Conservation (phyloP, 2,113 vertebrate genomes). For the Psittacula cyanocephala region DNA sequence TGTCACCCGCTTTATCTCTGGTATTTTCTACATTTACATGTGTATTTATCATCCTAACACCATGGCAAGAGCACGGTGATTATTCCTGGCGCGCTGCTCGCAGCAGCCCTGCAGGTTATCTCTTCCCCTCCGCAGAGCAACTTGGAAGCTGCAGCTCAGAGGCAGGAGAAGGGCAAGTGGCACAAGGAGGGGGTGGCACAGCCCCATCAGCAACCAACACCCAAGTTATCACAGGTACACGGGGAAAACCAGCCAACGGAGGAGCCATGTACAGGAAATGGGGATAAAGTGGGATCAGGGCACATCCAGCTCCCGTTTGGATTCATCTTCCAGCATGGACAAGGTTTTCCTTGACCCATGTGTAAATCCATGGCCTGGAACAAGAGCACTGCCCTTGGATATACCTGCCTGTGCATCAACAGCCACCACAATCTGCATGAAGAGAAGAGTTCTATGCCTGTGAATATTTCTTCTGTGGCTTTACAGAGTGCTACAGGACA, state of each 20-base stretch:
- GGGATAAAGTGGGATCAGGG: not conserved
- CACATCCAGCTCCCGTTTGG: not conserved
- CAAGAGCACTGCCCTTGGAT: not conserved
- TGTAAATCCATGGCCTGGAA: not conserved
- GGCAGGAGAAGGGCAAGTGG: not conserved
- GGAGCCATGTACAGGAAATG: rapidly evolving
- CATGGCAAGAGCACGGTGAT: not conserved
- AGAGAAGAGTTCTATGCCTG: not conserved
- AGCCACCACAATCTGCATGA: not conserved
- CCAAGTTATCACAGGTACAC: rapidly evolving
- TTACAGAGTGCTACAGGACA: not conserved
- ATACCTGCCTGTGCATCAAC: not conserved
- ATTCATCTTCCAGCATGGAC: rapidly evolving
- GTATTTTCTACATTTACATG: slow-evolving; percentile 47
- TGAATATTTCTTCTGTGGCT: not conserved
- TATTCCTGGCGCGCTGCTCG: not conserved
- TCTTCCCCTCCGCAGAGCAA: not conserved
- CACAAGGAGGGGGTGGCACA: not conserved
- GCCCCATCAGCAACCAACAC: not conserved
- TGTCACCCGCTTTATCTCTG: slow-evolving; percentile 53
- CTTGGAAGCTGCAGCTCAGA: not conserved
- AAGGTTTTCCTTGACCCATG: too few species aligned
- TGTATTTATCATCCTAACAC: slow-evolving; percentile 48
- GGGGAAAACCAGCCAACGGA: not conserved
- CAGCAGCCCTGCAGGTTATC: not conserved